These are phyloP conservation scores for Muscidifurax raptorellus DNA, from an alignment of 1,140 invertebrate species.

Conservation along the genomic window DNA sequence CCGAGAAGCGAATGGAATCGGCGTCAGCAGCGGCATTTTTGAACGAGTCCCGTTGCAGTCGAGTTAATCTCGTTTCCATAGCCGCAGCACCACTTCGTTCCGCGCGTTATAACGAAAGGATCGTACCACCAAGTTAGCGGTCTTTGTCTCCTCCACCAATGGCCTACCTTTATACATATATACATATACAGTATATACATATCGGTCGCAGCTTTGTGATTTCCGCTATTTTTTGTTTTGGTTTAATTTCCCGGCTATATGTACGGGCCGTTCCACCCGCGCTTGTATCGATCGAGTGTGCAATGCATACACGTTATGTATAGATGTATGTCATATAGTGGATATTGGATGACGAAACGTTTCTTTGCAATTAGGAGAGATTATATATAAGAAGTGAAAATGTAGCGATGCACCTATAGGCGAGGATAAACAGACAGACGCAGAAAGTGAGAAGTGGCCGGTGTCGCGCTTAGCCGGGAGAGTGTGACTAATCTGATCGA, in stretches of 20 bases:
- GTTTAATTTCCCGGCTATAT: neutral
- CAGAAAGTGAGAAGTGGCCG: neutral
- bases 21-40: neutral
- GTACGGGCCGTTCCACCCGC: neutral
- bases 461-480: neutral
- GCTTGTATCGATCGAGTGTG: neutral
- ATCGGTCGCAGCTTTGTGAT: neutral
- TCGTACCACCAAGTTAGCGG: neutral
- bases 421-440: neutral
- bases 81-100: neutral
- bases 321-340: too few species aligned
- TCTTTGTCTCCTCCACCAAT: neutral
- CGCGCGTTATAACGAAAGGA: neutral
- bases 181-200: too few species aligned
- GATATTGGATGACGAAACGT: neutral
- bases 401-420: neutral
- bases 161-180: too few species aligned
- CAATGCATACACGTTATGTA: too few species aligned
- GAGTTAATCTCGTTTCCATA: neutral
- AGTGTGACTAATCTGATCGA: neutral
- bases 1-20: neutral
- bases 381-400: neutral
- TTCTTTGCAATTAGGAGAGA: neutral
- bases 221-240: neutral
- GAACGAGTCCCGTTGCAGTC: neutral